Evolutionary conservation across 2,113 vertebrate species (phyloP), one percentile per base, ranked within the genome.

Genomic region (Mus spicilegus): DNA sequence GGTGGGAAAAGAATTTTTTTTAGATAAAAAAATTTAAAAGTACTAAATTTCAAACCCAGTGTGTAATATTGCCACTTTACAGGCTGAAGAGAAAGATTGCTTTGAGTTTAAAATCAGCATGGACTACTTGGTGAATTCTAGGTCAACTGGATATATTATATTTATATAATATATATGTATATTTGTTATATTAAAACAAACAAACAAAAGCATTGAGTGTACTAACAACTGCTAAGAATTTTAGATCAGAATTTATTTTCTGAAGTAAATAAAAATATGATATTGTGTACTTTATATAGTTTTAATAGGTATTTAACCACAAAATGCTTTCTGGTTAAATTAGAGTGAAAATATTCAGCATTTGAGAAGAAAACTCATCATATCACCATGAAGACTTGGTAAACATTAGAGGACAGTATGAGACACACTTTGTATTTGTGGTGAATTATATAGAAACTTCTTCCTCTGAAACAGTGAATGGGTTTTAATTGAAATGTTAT

Each of bases 211-310:
- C 13, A 90, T 7, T 81, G 10, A 56, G 85, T 92, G 78, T 78
- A 2, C 22, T 93, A 72, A 42, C 42, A 42, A 93, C 87, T 80
- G 17, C 1, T 80, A 24, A 82, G 88, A 88, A 92, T 36, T 95
- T 95, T 58, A 87, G 5, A 46, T 61, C 36, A 93, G 90, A 96
- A 85, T 92, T 28, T 87, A 88, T 70, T 76, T 97, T 84, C 51
- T 46, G 42, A 81, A n/a, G 12, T 86, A 86, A 91, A 39, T 42
- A 42, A 89, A 69, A 76, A 30, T 82, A 87, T 5, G 58, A 63
- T 82, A 73, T 75, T 86, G 39, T 84, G 78, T 16, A 19, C 1
- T 67, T 22, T 36, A 11, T 56, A 54, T n/a, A 54, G 54, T 12
- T 86, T 80, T 87, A 36, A 92, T 89, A 84, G 56, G 61, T 84